Conservation (phyloP, 2,797 vertebrate species). For the Sebastiscus tertius region DNA sequence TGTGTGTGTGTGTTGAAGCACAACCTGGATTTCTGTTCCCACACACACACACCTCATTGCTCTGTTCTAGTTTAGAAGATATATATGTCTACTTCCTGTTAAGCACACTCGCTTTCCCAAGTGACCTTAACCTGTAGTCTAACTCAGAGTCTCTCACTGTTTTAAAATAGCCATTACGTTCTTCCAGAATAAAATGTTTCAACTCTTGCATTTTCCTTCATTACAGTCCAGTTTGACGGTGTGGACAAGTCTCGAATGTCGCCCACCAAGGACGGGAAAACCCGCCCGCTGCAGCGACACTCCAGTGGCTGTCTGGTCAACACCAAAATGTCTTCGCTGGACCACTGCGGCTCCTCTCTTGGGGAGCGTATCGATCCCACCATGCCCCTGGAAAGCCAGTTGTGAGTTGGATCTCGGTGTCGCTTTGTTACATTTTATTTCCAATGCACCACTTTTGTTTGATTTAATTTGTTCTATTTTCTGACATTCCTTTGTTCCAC, state of each 20-base stretch:
- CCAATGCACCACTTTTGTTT: background rate
- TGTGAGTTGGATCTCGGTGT: constrained; percentile 85
- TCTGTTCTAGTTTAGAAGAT: constrained; percentile 3
- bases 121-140: constrained; percentile 18
- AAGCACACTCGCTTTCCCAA: constrained; percentile 18
- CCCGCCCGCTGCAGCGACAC: constrained; percentile 87
- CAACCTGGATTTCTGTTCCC: constrained; percentile 34
- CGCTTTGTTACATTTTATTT: background rate
- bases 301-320: constrained; percentile 90
- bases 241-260: constrained; percentile 89
- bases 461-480: background rate
- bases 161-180: background rate
- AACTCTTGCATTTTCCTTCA: constrained; percentile 14
- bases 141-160: background rate
- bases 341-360: constrained; percentile 83
- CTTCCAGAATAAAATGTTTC: background rate
- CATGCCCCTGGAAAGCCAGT: constrained; percentile 95
- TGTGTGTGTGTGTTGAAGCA: constrained; percentile 8
- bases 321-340: constrained; percentile 86
- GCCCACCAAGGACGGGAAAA: constrained; percentile 90
- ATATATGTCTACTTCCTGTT: constrained; percentile 12
- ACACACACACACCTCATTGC: constrained; percentile 31
- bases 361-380: constrained; percentile 93
- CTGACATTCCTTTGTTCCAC: background rate
- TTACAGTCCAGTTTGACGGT: constrained; percentile 90